Percentiles rank a stretch among this genome's conserved stretches.
These are phyloP conservation scores for Drosophila pectinifera DNA, from an alignment of 1,140 invertebrate genomes.

Conservation along the genomic window DNA sequence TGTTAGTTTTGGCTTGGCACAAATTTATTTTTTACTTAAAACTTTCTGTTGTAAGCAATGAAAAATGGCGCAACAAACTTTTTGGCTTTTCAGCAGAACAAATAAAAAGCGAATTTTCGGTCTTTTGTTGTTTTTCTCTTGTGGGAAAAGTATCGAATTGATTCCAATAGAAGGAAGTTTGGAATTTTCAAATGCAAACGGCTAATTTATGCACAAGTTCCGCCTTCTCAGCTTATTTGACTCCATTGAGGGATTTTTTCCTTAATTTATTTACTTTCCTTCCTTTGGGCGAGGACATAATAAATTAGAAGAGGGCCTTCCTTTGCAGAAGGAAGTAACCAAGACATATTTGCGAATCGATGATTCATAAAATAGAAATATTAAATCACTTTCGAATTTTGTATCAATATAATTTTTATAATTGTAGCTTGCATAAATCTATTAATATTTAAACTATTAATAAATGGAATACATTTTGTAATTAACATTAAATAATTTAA, in stretches of 20 bases:
- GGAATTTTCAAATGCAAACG: conserved; percentile 77
- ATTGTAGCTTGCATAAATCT: too few species aligned
- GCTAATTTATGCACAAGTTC: conserved; percentile 81
- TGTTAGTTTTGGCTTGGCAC: conserved; percentile 64
- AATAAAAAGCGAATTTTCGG: conserved; percentile 38
- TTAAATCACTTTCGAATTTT: conserved; percentile 3
- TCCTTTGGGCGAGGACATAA: conserved; percentile 28
- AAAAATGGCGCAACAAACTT: conserved; percentile 81
- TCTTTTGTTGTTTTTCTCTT: conserved; percentile 24
- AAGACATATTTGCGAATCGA: background rate
- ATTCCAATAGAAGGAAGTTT: conserved; percentile 68
- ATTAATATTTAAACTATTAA: too few species aligned
- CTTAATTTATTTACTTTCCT: conserved; percentile 72
- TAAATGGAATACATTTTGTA: background rate
- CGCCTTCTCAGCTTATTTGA: conserved; percentile 64
- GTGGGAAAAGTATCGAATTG: conserved; percentile 70
- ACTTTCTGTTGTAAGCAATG: conserved; percentile 82
- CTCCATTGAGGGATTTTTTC: conserved; percentile 38
- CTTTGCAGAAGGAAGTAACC: background rate
- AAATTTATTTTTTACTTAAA: conserved; percentile 84
- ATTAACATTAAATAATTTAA: background rate
- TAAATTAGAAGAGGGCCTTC: conserved; percentile 7
- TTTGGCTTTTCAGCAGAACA: conserved; percentile 70
- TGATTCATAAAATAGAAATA: background rate
- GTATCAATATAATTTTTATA: background rate